Percentiles rank a stretch among this genome's conserved stretches.
phyloP scores from a whole-genome alignment of 2,888 invertebrate genomes.

The Limnephilus lunatus region DNA sequence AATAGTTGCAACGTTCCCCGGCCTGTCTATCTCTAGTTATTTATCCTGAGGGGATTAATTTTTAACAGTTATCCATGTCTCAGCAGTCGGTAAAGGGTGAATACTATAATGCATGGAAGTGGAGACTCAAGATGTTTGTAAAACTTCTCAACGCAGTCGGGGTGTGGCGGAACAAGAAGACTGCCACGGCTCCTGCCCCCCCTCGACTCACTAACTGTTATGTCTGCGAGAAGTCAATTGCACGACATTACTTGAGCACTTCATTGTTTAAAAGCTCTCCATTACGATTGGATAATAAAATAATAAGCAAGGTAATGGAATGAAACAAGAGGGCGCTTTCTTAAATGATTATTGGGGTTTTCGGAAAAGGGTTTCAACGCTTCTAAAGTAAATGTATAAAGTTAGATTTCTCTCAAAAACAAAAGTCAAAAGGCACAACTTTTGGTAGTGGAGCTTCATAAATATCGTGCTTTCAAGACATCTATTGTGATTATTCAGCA shows the following conservation, averaged over 20 bases:
- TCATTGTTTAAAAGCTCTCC: conserved; percentile 17
- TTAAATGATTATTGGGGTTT: background rate
- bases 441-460: background rate
- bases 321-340: background rate
- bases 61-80: conserved; percentile 35
- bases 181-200: background rate
- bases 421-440: background rate
- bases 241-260: background rate
- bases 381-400: background rate
- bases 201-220: background rate
- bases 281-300: conserved; percentile 4
- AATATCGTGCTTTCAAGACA: background rate
- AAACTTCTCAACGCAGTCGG: conserved; percentile 26
- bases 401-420: background rate
- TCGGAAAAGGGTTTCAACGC: background rate
- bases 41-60: background rate
- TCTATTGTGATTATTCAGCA: conserved; percentile 23
- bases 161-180: background rate
- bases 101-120: conserved; percentile 22
- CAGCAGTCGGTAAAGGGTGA: conserved; percentile 13
- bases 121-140: conserved; percentile 33
- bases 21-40: background rate
- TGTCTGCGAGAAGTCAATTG: conserved; percentile 8
- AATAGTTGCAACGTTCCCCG: background rate
- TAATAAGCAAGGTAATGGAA: background rate